Evolutionary conservation across 2,113 vertebrate genomes (phyloP).

Genomic region (Chamaetylas fuelleborni): DNA sequence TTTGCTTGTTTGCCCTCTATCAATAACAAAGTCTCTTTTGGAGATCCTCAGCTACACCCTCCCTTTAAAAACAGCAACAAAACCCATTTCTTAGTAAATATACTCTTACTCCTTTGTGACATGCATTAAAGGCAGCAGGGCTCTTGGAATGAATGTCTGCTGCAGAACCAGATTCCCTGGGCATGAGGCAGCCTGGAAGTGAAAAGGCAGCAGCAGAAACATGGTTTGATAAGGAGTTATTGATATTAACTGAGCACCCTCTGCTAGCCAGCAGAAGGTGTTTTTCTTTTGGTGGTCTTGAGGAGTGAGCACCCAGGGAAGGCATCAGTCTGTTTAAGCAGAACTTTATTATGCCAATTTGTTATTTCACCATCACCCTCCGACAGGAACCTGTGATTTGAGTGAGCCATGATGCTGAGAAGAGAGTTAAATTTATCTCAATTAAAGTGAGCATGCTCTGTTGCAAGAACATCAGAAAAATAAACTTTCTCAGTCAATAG

Average conservation of each 20-base stretch:
- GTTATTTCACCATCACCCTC: background rate
- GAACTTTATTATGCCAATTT: background rate
- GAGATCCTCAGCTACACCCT: background rate
- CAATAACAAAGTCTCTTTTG: background rate
- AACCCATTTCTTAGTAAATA: background rate
- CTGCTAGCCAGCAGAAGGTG: background rate
- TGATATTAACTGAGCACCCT: background rate
- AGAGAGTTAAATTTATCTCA: slow-evolving; percentile 6
- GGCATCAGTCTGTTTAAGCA: background rate
- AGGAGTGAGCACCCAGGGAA: background rate
- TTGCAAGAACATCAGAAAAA: background rate
- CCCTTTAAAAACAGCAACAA: background rate
- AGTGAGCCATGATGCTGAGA: background rate
- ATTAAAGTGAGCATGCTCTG: background rate
- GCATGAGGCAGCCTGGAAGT: background rate
- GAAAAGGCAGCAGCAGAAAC: background rate
- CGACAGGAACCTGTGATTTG: background rate
- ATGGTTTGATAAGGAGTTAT: background rate
- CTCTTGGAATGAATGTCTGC: background rate
- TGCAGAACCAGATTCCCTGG: background rate
- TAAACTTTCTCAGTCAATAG: background rate
- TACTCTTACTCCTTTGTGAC: background rate
- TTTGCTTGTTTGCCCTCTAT: background rate
- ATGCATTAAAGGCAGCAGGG: background rate
- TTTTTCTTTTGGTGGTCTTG: background rate